phyloP scores from a whole-genome alignment of 2,797 vertebrate species.

The Vireo griseus region DNA sequence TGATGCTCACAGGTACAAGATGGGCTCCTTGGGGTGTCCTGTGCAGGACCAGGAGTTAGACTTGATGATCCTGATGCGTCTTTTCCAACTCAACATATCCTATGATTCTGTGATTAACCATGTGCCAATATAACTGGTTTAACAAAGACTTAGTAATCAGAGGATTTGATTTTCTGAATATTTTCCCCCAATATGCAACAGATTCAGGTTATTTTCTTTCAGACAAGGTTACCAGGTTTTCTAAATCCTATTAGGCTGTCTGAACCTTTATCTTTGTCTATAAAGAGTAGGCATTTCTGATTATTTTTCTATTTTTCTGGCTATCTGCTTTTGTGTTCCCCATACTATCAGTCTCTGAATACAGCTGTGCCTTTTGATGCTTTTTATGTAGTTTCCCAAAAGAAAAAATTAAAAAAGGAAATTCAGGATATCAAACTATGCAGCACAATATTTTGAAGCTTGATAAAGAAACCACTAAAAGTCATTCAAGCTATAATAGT shows the following conservation, averaged over 20 bases:
- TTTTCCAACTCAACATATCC: not conserved
- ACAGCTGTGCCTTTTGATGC: not conserved
- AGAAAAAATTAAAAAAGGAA: not conserved
- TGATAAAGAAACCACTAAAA: not conserved
- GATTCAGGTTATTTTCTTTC: not conserved
- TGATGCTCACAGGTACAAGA: accelerated
- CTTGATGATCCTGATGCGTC: not conserved
- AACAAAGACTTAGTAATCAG: not conserved
- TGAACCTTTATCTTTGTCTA: not conserved
- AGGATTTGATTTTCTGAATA: not conserved
- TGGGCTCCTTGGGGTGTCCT: not conserved
- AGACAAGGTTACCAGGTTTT: not conserved
- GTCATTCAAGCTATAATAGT: not conserved
- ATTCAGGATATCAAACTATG: not conserved
- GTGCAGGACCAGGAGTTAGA: not conserved
- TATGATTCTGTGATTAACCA: not conserved
- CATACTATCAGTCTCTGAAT: not conserved
- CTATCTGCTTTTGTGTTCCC: not conserved
- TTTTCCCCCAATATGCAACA: not conserved
- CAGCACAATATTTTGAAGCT: not conserved
- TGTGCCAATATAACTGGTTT: not conserved
- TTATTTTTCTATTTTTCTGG: not conserved
- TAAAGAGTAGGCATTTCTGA: not conserved
- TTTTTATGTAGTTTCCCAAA: not conserved
- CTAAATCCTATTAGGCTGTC: not conserved